Evolutionary conservation across 2,888 invertebrate species (phyloP).

Genomic region (Heteromyza rotundicornis): DNA sequence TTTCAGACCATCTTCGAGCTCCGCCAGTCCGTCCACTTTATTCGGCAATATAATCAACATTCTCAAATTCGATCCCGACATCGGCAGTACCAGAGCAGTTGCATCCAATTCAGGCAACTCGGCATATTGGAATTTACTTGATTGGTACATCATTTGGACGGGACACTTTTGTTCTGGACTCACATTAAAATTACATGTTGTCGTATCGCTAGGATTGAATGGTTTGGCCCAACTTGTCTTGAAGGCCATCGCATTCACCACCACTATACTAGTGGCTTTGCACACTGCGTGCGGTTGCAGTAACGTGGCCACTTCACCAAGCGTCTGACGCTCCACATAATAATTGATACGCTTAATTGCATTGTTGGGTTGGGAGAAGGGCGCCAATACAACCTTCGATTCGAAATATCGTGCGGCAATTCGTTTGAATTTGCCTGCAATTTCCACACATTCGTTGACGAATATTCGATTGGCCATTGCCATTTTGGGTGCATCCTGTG

Average conservation of each 20-base stretch:
- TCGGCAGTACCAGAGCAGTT: constrained; percentile 74
- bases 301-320: no score
- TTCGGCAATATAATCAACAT: constrained; percentile 80
- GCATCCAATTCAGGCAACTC: constrained; percentile 64
- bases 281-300: no score
- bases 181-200: constrained; percentile 71
- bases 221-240: constrained; percentile 78
- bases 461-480: no score
- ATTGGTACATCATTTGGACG: constrained; percentile 77
- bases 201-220: constrained; percentile 69
- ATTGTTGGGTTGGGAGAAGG: no score
- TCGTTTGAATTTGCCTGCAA: no score
- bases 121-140: constrained; percentile 64
- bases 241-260: constrained; percentile 89
- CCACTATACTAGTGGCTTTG: no score
- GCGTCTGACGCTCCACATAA: no score
- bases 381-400: no score
- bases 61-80: constrained; percentile 71
- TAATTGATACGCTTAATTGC: no score
- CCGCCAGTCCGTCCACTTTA: constrained; percentile 69
- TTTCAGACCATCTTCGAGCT: constrained; percentile 69
- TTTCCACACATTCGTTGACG: no score
- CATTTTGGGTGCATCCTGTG: no score
- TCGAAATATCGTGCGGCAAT: no score
- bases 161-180: constrained; percentile 61